Conservation (phyloP, 1,140 invertebrate species). For the Acyrthosiphon pisum region DNA sequence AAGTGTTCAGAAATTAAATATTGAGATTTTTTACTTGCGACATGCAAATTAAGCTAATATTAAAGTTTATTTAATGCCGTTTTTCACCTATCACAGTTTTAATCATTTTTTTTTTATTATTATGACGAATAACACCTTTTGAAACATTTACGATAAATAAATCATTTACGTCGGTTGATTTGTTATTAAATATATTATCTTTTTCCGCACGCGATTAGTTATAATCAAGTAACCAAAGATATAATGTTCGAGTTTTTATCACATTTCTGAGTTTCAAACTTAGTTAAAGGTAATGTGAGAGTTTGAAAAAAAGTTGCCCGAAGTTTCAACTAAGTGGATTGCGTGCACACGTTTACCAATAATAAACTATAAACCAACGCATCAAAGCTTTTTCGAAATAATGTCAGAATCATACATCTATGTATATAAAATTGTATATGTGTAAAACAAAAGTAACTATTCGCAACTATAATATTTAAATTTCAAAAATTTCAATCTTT, state of each 20-base stretch:
- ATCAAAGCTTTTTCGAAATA: background rate
- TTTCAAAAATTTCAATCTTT: background rate
- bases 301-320: background rate
- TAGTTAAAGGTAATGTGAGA: background rate
- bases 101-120: background rate
- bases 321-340: constrained; percentile 34
- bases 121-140: background rate
- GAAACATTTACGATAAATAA: background rate
- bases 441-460: background rate
- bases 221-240: background rate
- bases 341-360: background rate
- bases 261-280: background rate
- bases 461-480: background rate
- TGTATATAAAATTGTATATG: background rate
- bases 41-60: background rate
- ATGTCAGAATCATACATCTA: background rate
- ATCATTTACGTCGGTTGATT: background rate
- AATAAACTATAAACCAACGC: background rate
- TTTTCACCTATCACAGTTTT: background rate
- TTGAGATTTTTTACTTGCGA: background rate
- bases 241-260: constrained; percentile 12
- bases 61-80: background rate
- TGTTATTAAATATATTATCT: background rate
- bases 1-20: background rate
- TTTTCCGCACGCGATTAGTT: background rate